Evolutionary conservation across 2,113 vertebrate species (phyloP).

Genomic region (Ploceus nigricollis): DNA sequence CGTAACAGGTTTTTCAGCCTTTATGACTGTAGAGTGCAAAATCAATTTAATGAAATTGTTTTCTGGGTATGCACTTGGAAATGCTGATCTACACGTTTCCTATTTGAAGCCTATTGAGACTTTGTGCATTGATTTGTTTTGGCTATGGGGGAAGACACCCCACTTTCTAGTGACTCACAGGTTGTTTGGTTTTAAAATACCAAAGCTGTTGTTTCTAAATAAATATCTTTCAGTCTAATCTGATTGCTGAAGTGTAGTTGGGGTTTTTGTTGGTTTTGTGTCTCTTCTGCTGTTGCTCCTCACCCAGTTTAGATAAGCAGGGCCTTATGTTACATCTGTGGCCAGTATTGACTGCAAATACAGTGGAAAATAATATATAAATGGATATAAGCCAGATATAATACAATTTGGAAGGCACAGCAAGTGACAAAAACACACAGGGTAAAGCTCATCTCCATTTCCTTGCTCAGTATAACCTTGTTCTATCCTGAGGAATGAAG

Average conservation of each 20-base stretch:
- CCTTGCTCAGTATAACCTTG: neutral
- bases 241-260: neutral
- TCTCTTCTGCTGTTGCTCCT: neutral
- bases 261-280: neutral
- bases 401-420: neutral
- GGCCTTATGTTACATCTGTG: neutral
- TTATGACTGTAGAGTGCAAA: conserved; percentile 9
- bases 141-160: conserved; percentile 1
- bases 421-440: neutral
- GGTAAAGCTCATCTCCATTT: neutral
- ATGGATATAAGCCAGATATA: neutral
- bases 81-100: neutral
- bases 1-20: neutral
- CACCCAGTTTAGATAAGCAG: neutral
- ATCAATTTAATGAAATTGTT: neutral
- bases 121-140: conserved; percentile 51
- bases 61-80: neutral
- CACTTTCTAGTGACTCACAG: conserved; percentile 65
- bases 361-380: neutral
- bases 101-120: neutral
- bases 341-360: neutral
- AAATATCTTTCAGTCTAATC: conserved; percentile 69
- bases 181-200: conserved; percentile 74
- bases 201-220: conserved; percentile 80
- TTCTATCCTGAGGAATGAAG: neutral